Conservation (phyloP, 37 sponge, comb jelly and placozoan species). For the Spongilla lacustris region DNA sequence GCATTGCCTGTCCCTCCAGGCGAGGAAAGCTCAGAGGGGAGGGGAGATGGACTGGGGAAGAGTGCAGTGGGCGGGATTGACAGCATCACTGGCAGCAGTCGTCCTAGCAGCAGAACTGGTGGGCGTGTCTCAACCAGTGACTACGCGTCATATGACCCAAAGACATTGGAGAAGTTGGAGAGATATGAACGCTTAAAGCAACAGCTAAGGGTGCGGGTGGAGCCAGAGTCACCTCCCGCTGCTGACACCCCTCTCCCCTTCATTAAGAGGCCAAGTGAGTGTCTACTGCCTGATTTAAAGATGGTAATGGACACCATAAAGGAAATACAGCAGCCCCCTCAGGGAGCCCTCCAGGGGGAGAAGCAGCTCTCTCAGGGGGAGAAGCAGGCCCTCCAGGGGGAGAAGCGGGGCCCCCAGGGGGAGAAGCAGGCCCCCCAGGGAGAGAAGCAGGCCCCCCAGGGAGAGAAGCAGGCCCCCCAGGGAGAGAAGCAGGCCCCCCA, state of each 20-base stretch:
- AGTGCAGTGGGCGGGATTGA: too few species aligned
- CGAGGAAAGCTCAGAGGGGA: too few species aligned
- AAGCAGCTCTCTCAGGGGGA: constrained; percentile 3
- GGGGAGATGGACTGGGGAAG: too few species aligned
- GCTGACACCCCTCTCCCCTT: background rate
- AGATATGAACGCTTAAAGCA: constrained; percentile 3
- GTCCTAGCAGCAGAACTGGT: too few species aligned
- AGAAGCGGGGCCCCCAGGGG: constrained; percentile 6
- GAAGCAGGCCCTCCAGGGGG: background rate
- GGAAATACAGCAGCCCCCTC: constrained; percentile 3
- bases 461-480: background rate
- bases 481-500: too few species aligned
- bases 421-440: background rate
- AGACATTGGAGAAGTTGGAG: constrained; percentile 8
- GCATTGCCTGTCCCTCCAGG: too few species aligned
- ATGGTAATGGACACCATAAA: background rate
- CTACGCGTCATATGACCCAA: background rate
- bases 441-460: constrained; percentile 8
- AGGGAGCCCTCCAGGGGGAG: background rate
- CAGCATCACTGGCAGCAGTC: too few species aligned
- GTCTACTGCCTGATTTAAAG: background rate
- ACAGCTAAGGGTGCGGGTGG: background rate
- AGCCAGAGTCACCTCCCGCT: background rate
- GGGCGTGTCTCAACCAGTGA: background rate
- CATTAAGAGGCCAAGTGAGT: too few species aligned